A percentile compares a stretch with the other conserved stretches of the same genome.
phyloP scores from a whole-genome alignment of 2,113 vertebrate genomes.

The Pagrus major region DNA sequence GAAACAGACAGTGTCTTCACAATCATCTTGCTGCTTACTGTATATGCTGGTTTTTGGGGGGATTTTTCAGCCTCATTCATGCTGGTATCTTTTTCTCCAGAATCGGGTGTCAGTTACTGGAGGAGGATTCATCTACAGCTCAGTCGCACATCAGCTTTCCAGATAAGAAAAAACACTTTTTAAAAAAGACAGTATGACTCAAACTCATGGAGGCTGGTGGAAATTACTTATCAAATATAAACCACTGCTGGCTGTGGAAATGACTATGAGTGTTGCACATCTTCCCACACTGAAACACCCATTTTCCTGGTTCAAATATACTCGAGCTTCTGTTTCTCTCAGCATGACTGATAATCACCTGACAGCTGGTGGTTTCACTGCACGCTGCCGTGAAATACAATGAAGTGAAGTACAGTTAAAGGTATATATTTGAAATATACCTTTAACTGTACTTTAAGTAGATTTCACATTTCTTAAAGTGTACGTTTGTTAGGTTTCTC shows the following conservation, averaged over 20 bases:
- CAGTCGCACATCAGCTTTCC: background rate
- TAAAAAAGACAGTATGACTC: slow-evolving; percentile 46
- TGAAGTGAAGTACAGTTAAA: no score
- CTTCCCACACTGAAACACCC: slow-evolving; percentile 10
- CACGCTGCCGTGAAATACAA: no score
- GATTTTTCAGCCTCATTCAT: slow-evolving; percentile 3
- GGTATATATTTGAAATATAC: no score
- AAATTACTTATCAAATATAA: slow-evolving; percentile 31
- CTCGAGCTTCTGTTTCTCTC: slow-evolving; percentile 9
- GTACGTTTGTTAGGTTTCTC: no score
- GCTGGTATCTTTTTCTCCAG: background rate
- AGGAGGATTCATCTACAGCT: background rate
- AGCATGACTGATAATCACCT: slow-evolving; percentile 34
- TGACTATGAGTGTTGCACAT: background rate
- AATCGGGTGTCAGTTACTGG: background rate
- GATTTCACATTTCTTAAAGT: no score
- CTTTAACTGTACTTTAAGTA: no score
- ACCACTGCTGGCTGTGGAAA: slow-evolving; percentile 24
- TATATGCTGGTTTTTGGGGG: slow-evolving; percentile 12
- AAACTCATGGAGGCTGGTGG: slow-evolving; percentile 37
- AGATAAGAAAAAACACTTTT: slow-evolving; percentile 29
- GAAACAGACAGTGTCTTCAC: no score
- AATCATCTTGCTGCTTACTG: no score
- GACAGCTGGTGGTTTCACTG: slow-evolving; percentile 11
- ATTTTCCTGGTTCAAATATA: background rate